Evolutionary conservation across 2,888 invertebrate genomes (phyloP).

Genomic region (Carterocephalus palaemon): DNA sequence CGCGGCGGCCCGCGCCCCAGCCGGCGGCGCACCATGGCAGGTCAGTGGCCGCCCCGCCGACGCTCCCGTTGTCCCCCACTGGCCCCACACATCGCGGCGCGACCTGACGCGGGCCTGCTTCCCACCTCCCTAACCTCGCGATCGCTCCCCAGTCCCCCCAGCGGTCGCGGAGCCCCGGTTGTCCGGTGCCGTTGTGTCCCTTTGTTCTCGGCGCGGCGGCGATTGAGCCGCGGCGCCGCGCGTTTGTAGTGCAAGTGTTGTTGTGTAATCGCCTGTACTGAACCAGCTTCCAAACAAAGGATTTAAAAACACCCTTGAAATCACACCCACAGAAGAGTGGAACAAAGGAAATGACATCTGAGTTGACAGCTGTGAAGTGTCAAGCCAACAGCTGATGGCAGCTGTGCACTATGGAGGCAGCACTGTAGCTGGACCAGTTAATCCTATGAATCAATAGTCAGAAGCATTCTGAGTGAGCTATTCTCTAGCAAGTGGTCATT

Average conservation of each 20-base stretch:
- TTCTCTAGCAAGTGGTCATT: no score
- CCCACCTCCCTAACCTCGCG: constrained; percentile 10
- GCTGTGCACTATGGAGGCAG: no score
- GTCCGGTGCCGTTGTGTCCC: constrained; percentile 33
- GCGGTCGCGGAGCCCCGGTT: constrained; percentile 27
- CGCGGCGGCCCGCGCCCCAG: constrained; percentile 32
- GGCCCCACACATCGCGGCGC: constrained; percentile 29
- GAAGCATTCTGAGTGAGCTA: no score
- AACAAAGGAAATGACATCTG: constrained; percentile 24
- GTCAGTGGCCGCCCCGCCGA: constrained; percentile 50
- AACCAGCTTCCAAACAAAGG: constrained; percentile 8
- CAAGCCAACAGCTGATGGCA: neutral
- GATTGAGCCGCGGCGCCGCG: constrained; percentile 18
- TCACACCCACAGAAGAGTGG: neutral
- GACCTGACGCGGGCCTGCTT: constrained; percentile 10
- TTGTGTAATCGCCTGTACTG: constrained; percentile 23
- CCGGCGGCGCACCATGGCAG: constrained; percentile 46
- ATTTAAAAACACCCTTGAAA: constrained; percentile 1
- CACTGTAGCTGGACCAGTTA: no score
- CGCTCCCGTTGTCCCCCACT: constrained; percentile 37
- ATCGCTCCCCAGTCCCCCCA: constrained; percentile 7
- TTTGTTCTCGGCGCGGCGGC: constrained; percentile 40
- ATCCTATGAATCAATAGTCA: no score
- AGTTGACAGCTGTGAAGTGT: constrained; percentile 1
- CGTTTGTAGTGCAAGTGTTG: constrained; percentile 17